Evolutionary conservation across 2,113 vertebrate species (phyloP).

Genomic region (Apus apus): DNA sequence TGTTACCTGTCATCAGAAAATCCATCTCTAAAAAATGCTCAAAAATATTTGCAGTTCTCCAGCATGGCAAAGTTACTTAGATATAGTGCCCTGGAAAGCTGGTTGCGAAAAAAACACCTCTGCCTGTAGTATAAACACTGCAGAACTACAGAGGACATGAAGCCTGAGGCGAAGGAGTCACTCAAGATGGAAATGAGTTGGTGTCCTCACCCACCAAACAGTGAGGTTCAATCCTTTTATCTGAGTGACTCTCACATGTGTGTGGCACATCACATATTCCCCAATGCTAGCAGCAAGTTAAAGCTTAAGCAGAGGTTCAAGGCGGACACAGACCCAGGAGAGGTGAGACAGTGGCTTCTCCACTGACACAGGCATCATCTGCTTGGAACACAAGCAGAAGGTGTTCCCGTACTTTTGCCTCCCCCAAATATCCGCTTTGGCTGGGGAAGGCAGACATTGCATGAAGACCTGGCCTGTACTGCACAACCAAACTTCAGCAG

Average conservation of each 20-base stretch:
- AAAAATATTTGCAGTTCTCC: background rate
- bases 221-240: background rate
- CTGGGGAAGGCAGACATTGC: background rate
- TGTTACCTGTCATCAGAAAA: background rate
- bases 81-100: background rate
- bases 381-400: background rate
- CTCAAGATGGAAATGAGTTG: background rate
- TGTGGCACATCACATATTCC: background rate
- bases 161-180: background rate
- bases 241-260: background rate
- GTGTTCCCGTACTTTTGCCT: background rate
- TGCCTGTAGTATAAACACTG: background rate
- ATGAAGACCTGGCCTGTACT: background rate
- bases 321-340: background rate
- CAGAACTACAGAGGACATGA: background rate
- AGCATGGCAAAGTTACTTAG: background rate
- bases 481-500: background rate
- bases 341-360: background rate
- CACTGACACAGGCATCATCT: background rate
- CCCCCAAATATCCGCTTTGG: rapidly evolving
- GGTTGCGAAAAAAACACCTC: background rate
- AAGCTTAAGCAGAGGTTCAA: background rate
- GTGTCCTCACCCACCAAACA: background rate
- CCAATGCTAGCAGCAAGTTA: background rate
- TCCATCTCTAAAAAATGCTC: background rate